Conservation (phyloP, 2,888 invertebrate species). For the Noctua janthina region DNA sequence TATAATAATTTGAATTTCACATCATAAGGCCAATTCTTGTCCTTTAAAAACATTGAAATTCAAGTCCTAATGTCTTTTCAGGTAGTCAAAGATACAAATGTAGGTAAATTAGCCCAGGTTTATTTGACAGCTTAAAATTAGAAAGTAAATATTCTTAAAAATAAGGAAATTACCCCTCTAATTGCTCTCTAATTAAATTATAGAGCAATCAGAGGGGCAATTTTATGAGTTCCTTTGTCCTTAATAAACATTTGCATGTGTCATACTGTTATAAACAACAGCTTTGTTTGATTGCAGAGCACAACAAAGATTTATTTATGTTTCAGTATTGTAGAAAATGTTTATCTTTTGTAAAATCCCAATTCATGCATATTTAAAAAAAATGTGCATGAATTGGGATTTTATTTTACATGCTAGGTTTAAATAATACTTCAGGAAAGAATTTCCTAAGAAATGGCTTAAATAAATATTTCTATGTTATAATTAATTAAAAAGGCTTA, state of each 20-base stretch:
- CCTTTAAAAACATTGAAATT: neutral
- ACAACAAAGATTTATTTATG: constrained; percentile 31
- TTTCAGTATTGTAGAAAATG: neutral
- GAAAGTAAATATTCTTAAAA: neutral
- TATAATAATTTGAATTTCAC: neutral
- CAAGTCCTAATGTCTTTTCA: neutral
- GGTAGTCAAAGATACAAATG: neutral
- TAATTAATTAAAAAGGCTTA: neutral
- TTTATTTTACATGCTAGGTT: neutral
- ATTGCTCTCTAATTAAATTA: neutral
- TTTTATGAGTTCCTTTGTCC: constrained; percentile 52
- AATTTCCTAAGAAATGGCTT: neutral
- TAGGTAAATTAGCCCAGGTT: neutral
- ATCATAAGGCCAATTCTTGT: neutral
- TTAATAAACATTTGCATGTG: constrained; percentile 36
- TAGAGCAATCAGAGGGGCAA: neutral
- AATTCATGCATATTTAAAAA: neutral
- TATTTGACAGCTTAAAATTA: neutral
- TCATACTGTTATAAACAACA: constrained; percentile 48
- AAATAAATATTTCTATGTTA: neutral
- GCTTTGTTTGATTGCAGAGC: constrained; percentile 48
- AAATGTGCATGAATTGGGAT: neutral
- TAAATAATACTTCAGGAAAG: neutral
- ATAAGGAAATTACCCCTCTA: neutral
- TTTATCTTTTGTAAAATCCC: neutral